Evolutionary conservation across 2,113 vertebrate genomes (phyloP).

Genomic region (Xenopus laevis): DNA sequence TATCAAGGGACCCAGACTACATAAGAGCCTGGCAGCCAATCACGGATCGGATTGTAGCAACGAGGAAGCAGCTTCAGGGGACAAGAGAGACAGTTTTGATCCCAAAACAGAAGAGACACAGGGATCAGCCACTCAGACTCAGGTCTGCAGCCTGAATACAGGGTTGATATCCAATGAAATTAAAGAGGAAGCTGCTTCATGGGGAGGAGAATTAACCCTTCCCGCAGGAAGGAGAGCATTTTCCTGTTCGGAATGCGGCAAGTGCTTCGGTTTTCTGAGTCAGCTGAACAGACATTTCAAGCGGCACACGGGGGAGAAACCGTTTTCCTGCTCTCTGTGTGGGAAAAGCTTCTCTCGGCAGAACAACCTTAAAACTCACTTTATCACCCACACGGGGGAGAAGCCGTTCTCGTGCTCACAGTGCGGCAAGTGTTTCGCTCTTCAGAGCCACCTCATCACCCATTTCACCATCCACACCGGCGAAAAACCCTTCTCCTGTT

Average conservation of each 20-base stretch:
- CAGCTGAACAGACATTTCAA: constrained; percentile 38
- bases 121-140: too few relatives aligned
- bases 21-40: too few relatives aligned
- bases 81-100: too few relatives aligned
- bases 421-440: constrained; percentile 57
- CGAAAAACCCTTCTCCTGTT: constrained; percentile 55
- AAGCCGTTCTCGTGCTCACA: constrained; percentile 55
- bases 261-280: constrained; percentile 35
- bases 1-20: too few relatives aligned
- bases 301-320: constrained; percentile 52
- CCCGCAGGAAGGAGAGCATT: not conserved
- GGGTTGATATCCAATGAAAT: too few relatives aligned
- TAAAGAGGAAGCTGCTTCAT: too few relatives aligned
- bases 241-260: not conserved
- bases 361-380: constrained; percentile 56
- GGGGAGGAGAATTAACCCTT: too few relatives aligned
- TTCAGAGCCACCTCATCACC: constrained; percentile 52
- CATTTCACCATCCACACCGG: constrained; percentile 58
- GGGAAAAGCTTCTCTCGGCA: constrained; percentile 57
- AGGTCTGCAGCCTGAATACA: too few relatives aligned
- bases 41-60: too few relatives aligned
- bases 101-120: too few relatives aligned
- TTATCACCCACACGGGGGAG: constrained; percentile 59
- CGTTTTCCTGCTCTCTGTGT: constrained; percentile 44
- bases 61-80: too few relatives aligned